Evolutionary conservation across 2,888 invertebrate genomes (phyloP), one percentile per base, ranked within the genome.

Genomic region (Argyresthia albistria): DNA sequence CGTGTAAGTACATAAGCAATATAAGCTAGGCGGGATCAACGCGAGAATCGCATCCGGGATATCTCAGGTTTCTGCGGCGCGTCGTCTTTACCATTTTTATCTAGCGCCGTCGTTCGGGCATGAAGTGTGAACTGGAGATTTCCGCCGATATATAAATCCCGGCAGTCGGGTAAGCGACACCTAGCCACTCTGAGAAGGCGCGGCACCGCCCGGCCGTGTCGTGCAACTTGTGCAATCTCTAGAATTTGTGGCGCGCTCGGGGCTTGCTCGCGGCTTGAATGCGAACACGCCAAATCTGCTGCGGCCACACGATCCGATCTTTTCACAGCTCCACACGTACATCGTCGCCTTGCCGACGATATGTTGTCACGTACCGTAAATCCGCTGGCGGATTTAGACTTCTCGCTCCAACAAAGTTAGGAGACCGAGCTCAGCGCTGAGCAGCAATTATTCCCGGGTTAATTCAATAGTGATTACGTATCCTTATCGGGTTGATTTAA

Each of bases 131-230:
- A 76, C 74, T 74, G 12, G 76, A 76, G 76, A 78, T 80, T 77
- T 76, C 71, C 75, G 67, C 73, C 71, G 73, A 76, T 80, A 80
- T 80, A 80, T 82, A 82, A 81, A 82, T 81, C 79, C 74, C 67
- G 67, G 70, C 47, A 45, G 25, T 25, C 25, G 25, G 46, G 15
- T 11, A 46, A 52, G 46, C 52, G 47, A 14, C 51, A 50, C 42
- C 37, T 25, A 25, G 25, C 25, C 25, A 47, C 12, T 49, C 36
- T 12, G 37, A 51, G 46, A 51, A 35, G 35, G 43, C 45, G 25
- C 51, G n/a, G 35, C 42, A 43, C 51, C 51, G 25, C 25, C 35
- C 36, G 12, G 45, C 45, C n/a, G 72, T 66, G 63, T 70, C 64
- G 63, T 62, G 67, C 25, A 25, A 25, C 25, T 25, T 60, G 59